phyloP scores from a whole-genome alignment of 1,140 invertebrate species.

The Drosophila lacertosa region DNA sequence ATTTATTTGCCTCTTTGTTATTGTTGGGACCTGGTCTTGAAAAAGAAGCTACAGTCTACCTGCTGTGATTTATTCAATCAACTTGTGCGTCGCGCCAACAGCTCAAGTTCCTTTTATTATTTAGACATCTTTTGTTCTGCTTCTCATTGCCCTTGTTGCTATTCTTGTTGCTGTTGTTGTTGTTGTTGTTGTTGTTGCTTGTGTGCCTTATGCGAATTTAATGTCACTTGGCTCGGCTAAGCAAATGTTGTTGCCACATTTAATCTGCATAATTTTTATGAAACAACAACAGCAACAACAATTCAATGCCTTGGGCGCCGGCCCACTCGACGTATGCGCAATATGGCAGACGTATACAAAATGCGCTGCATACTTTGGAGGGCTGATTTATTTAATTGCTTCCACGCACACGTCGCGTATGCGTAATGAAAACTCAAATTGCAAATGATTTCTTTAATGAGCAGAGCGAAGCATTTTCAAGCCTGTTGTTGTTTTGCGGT shows the following conservation, averaged over 20 bases:
- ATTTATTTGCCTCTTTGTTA: neutral
- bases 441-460: conserved; percentile 18
- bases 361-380: conserved; percentile 27
- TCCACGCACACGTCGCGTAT: conserved; percentile 12
- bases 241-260: conserved; percentile 67
- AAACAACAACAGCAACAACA: conserved; percentile 29
- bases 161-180: too few species aligned
- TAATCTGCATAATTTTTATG: conserved; percentile 81
- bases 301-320: conserved; percentile 21
- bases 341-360: conserved; percentile 11
- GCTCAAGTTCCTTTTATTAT: conserved; percentile 71
- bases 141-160: neutral
- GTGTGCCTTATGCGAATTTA: conserved; percentile 71
- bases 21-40: neutral
- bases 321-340: conserved; percentile 30
- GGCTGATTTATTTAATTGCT: conserved; percentile 42
- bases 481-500: neutral
- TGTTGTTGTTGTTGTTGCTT: neutral
- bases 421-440: conserved; percentile 40
- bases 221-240: conserved; percentile 65
- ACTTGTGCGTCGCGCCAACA: conserved; percentile 62
- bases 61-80: conserved; percentile 81
- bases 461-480: neutral
- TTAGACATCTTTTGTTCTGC: conserved; percentile 65
- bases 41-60: conserved; percentile 42